Evolutionary conservation across 2,113 vertebrate species (phyloP).

Genomic region (Pachyramphus minor): DNA sequence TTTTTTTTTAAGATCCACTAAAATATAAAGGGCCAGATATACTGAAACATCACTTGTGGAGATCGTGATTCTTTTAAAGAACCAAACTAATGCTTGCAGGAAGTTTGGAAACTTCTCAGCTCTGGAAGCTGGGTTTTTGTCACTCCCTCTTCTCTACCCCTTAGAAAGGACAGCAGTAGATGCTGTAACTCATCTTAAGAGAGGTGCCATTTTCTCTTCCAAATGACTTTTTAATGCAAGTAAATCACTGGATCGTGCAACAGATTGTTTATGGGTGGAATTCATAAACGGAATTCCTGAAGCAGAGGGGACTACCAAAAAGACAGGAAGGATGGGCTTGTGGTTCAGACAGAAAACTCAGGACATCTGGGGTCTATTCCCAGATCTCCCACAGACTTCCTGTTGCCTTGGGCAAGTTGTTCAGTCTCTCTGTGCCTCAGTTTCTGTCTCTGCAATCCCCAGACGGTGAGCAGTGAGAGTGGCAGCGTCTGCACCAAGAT

Average conservation of each 20-base stretch:
- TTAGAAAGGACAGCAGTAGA: background rate
- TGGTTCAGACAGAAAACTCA: conserved; percentile 38
- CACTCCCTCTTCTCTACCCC: background rate
- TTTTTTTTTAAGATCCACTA: background rate
- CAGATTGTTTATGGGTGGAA: conserved; percentile 5
- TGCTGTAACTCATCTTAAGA: background rate
- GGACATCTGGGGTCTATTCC: conserved; percentile 59
- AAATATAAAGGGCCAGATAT: background rate
- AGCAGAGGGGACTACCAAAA: conserved; percentile 51
- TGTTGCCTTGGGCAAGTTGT: conserved; percentile 38
- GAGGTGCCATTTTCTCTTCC: background rate
- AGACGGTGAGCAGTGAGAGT: background rate
- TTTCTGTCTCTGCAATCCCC: conserved; percentile 14
- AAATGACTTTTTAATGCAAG: background rate
- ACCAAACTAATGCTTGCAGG: background rate
- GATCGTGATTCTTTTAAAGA: background rate
- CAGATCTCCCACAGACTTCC: conserved; percentile 59
- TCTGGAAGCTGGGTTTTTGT: background rate
- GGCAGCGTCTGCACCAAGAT: background rate
- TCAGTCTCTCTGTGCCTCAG: conserved; percentile 39
- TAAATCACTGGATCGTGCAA: background rate
- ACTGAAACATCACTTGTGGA: background rate
- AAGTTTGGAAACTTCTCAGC: background rate
- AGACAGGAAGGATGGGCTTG: conserved; percentile 55
- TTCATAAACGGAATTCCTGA: conserved; percentile 29